Evolutionary conservation across 2,888 invertebrate genomes (phyloP).

Genomic region (Eledone cirrhosa): DNA sequence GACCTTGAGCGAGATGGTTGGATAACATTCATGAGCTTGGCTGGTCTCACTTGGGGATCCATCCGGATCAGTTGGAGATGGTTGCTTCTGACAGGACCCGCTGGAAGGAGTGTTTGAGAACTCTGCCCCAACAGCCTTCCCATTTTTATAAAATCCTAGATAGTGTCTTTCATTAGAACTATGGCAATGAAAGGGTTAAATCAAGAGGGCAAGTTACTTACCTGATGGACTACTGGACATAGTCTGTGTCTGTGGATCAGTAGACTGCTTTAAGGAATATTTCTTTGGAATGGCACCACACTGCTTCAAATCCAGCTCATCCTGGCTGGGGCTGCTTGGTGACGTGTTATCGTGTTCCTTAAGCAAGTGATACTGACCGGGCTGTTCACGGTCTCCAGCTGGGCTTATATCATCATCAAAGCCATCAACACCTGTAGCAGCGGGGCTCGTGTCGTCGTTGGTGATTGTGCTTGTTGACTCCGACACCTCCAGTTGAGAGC

Average conservation of each 20-base stretch:
- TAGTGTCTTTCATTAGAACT: no score
- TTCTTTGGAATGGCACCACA: conserved; percentile 59
- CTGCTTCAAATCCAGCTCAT: conserved; percentile 54
- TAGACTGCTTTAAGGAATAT: conserved; percentile 32
- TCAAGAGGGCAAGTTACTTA: not conserved
- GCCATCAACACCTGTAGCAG: conserved; percentile 28
- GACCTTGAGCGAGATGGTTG: no score
- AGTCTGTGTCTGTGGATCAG: conserved; percentile 32
- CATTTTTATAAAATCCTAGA: no score
- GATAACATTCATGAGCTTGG: no score
- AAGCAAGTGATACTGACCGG: conserved; percentile 35
- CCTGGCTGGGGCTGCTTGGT: conserved; percentile 47
- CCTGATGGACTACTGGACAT: conserved; percentile 32
- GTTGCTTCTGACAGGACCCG: no score
- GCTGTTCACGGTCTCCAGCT: conserved; percentile 32
- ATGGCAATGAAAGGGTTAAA: no score
- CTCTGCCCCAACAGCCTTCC: no score
- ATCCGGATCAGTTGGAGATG: no score
- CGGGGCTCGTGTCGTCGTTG: conserved; percentile 48
- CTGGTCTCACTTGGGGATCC: no score
- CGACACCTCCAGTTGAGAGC: conserved; percentile 31
- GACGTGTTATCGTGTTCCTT: conserved; percentile 47
- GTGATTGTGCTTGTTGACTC: conserved; percentile 58
- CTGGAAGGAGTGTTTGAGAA: no score
- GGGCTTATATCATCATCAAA: conserved; percentile 44